Percentiles rank a stretch among this genome's conserved stretches.
These are phyloP conservation scores for Tetragonisca angustula DNA, from an alignment of 2,888 invertebrate species.

Conservation along the genomic window DNA sequence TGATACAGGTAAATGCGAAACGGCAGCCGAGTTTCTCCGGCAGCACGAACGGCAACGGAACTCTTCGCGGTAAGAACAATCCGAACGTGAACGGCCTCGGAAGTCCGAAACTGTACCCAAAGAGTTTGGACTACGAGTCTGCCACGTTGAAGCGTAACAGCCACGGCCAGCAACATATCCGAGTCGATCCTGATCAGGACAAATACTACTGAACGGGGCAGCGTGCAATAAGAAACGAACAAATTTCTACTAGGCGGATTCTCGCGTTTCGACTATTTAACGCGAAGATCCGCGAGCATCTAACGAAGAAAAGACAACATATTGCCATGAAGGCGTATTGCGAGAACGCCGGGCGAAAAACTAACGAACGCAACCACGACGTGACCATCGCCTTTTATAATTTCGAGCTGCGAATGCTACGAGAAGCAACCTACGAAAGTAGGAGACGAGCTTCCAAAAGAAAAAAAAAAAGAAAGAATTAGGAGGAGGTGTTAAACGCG, in stretches of 20 bases:
- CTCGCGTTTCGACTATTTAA: not conserved
- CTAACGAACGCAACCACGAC: not conserved
- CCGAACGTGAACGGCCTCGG: slow-evolving; percentile 84
- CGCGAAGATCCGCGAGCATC: not conserved
- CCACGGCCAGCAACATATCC: slow-evolving; percentile 86
- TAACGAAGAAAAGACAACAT: not conserved
- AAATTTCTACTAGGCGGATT: not conserved
- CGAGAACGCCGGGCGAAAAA: not conserved
- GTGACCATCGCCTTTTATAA: not conserved
- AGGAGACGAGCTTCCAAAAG: not conserved
- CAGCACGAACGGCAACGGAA: slow-evolving; percentile 85
- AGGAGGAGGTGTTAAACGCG: slow-evolving; percentile 1
- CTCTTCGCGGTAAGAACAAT: slow-evolving; percentile 86
- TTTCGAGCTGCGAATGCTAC: not conserved
- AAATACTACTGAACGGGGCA: slow-evolving; percentile 86
- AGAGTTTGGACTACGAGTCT: slow-evolving; percentile 91
- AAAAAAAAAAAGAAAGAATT: not conserved
- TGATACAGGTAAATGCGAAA: slow-evolving; percentile 84
- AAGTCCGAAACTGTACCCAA: slow-evolving; percentile 89
- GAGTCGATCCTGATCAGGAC: slow-evolving; percentile 88
- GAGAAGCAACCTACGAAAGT: too few species aligned
- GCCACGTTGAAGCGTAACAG: slow-evolving; percentile 91
- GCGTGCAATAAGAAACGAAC: not conserved
- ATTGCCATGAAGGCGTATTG: slow-evolving; percentile 18
- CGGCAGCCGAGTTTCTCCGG: slow-evolving; percentile 90